Evolutionary conservation across 2,113 vertebrate genomes (phyloP), one percentile per base, ranked within the genome.

Genomic region (Nycticebus coucang): DNA sequence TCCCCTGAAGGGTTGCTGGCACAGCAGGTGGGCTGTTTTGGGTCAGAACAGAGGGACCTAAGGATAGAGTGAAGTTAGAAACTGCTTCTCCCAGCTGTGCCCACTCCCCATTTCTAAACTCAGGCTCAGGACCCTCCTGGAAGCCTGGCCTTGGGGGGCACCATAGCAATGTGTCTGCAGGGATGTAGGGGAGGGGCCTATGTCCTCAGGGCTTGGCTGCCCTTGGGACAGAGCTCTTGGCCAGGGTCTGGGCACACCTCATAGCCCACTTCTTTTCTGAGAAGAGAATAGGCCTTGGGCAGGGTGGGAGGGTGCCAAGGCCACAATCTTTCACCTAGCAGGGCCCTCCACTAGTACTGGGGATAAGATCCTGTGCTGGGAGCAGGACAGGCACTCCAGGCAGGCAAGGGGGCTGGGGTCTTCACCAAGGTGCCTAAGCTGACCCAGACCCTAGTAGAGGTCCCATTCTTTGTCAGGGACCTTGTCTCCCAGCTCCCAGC

Each of bases 121-220:
- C 15, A 10, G 8, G 28, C 33, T 45, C 30, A 22, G 45, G 68
- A 5, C 45, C 59, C n/a, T 18, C 35, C 18, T 22, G 68, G 74
- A 14, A 64, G 14, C 18, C 6, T 21, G 72, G 26, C 57, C 66
- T 66, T 72, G 30, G 18, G 60, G 28, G 45, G 24, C 4, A 74
- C 3, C 7, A 24, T 8, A 24, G 57, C 59, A 50, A 50, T 50
- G 1, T 8, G 0, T 24, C 15, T 33, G 60, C 21, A 1, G 30
- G n/a, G 19, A 50, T 28, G 33, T 18, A 4, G 14, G 6, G 14
- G 35, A 33, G 4, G 64, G 59, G 30, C 59, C 83, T 0, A 1
- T 6, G 8, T 83, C 30, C 71, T 33, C 50, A 33, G 45, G 68
- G 37, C 15, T 26, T 4, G 10, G 15, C 78, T 50, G 69, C 66